phyloP scores from a whole-genome alignment of 2,797 vertebrate genomes.

The Spinus olivaceus region DNA sequence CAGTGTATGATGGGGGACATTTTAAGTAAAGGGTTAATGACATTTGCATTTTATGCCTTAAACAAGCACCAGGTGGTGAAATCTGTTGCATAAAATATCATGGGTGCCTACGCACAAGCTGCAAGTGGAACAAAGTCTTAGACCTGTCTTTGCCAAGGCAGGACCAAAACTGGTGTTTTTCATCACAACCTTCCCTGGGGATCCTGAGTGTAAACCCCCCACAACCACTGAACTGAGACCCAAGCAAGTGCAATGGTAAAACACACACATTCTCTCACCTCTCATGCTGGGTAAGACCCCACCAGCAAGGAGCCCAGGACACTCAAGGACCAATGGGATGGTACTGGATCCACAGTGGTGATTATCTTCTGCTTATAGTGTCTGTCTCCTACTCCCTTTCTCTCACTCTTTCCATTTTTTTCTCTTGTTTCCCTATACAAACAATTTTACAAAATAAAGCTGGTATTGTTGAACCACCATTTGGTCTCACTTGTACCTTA shows the following conservation, averaged over 20 bases:
- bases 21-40: not conserved
- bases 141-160: not conserved
- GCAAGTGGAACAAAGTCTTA: not conserved
- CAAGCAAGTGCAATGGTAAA: fast-evolving
- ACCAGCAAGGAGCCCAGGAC: not conserved
- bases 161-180: not conserved
- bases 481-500: not conserved
- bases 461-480: not conserved
- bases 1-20: not conserved
- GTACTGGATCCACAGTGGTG: not conserved
- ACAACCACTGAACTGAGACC: not conserved
- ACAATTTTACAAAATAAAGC: not conserved
- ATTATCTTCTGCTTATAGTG: not conserved
- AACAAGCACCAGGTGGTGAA: not conserved
- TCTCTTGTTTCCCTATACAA: not conserved
- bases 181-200: not conserved
- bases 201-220: fast-evolving
- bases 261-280: fast-evolving
- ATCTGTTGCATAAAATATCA: not conserved
- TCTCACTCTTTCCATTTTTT: not conserved
- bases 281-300: not conserved
- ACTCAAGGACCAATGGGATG: not conserved
- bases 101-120: not conserved
- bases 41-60: not conserved
- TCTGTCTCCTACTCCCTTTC: not conserved